phyloP scores from a whole-genome alignment of 2,113 vertebrate genomes.

The Oceanites oceanicus region DNA sequence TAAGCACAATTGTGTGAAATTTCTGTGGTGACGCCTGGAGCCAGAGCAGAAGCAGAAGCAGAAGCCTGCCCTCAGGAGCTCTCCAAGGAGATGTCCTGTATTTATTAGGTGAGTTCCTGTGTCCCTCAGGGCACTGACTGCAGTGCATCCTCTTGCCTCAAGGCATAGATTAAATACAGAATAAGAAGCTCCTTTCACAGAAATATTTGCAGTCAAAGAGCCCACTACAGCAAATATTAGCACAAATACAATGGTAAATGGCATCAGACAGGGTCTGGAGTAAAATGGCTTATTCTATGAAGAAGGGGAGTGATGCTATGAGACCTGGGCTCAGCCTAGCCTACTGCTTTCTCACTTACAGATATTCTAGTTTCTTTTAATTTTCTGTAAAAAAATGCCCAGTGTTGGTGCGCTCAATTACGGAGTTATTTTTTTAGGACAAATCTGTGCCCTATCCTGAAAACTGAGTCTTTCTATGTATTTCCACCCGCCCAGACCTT shows the following conservation, averaged over 20 bases:
- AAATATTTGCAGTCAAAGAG: neutral
- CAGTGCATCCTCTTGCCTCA: neutral
- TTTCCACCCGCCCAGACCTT: neutral
- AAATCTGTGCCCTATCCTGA: neutral
- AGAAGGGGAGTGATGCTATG: neutral
- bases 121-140: neutral
- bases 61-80: neutral
- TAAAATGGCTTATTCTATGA: neutral
- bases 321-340: neutral
- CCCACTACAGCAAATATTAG: neutral
- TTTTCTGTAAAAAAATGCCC: neutral
- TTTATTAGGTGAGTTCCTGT: neutral
- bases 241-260: neutral
- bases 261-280: neutral
- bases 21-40: neutral
- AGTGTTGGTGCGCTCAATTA: neutral
- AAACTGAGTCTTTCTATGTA: neutral
- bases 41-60: neutral
- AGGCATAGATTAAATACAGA: neutral
- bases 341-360: neutral
- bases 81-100: fast-evolving
- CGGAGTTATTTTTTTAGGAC: neutral
- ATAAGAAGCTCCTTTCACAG: neutral
- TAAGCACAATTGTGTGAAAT: no score
- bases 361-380: neutral